phyloP scores from a whole-genome alignment of 2,888 invertebrate genomes.

The Sarcophaga carnaria region DNA sequence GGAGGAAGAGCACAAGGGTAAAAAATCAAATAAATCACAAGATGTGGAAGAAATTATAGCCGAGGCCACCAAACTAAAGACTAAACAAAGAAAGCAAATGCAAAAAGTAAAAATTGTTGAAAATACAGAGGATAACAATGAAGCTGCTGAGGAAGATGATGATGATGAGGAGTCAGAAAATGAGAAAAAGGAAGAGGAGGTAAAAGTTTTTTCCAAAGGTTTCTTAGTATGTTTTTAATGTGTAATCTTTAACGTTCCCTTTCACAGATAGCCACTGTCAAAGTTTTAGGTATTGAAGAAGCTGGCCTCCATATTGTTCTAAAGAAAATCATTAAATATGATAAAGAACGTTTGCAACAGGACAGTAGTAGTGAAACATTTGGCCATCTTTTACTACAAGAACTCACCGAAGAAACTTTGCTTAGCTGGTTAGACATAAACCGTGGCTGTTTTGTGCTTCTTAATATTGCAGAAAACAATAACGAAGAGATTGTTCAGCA shows the following conservation, averaged over 20 bases:
- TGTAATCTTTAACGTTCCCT: background rate
- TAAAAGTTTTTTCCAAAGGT: conserved; percentile 52
- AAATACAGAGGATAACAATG: conserved; percentile 20
- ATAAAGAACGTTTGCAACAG: conserved; percentile 82
- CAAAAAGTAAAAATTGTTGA: conserved; percentile 33
- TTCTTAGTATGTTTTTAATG: too few species aligned
- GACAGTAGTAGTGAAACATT: conserved; percentile 82
- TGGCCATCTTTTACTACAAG: conserved; percentile 83
- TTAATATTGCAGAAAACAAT: conserved; percentile 86
- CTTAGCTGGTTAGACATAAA: conserved; percentile 87
- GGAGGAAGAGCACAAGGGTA: conserved; percentile 70
- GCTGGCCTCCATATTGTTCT: conserved; percentile 89
- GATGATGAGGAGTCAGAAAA: conserved; percentile 55
- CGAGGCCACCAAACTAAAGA: conserved; percentile 75
- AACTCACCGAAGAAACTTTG: conserved; percentile 83
- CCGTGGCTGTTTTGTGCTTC: conserved; percentile 89
- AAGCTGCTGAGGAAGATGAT: background rate
- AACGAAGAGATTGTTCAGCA: conserved; percentile 80
- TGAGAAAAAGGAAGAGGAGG: conserved; percentile 43
- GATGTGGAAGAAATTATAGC: conserved; percentile 76
- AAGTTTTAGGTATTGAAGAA: conserved; percentile 85
- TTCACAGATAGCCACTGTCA: conserved; percentile 71
- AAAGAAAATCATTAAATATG: conserved; percentile 88
- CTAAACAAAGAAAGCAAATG: conserved; percentile 69
- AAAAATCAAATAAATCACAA: conserved; percentile 69